These are phyloP conservation scores for Falcunculus frontatus DNA, from an alignment of 2,113 vertebrate genomes.

Conservation along the genomic window DNA sequence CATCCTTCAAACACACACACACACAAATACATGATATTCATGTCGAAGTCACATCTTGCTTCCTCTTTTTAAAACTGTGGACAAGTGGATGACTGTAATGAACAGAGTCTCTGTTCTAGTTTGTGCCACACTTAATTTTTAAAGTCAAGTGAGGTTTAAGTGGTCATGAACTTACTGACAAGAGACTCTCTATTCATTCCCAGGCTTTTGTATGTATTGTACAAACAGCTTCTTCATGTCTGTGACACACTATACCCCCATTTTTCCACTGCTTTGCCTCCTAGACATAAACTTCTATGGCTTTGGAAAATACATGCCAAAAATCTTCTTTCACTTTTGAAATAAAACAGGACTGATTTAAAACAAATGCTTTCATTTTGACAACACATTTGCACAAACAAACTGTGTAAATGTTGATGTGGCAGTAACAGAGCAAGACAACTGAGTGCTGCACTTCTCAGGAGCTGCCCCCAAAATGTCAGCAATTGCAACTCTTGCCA, in stretches of 20 bases:
- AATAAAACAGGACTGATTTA: constrained; percentile 55
- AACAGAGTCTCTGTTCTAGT: background rate
- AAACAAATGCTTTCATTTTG: constrained; percentile 68
- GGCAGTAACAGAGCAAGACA: constrained; percentile 48
- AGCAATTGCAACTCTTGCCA: constrained; percentile 11
- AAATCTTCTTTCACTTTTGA: constrained; percentile 43
- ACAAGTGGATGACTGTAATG: background rate
- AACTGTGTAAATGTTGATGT: constrained; percentile 56
- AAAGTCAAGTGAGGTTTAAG: background rate
- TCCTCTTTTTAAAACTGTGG: background rate
- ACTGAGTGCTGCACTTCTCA: background rate
- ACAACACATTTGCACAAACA: constrained; percentile 64
- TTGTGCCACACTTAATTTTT: background rate
- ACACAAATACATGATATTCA: background rate
- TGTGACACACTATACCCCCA: background rate
- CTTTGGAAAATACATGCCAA: constrained; percentile 22
- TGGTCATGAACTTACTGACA: background rate
- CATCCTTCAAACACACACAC: background rate
- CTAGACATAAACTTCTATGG: background rate
- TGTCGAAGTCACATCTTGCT: background rate
- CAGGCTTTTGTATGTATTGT: background rate
- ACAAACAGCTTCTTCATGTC: background rate
- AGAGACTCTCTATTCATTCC: background rate
- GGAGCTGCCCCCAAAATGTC: constrained; percentile 29
- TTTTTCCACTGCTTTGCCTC: background rate